Conservation (phyloP, 2,797 vertebrate species). For the Rhynchotus rufescens region DNA sequence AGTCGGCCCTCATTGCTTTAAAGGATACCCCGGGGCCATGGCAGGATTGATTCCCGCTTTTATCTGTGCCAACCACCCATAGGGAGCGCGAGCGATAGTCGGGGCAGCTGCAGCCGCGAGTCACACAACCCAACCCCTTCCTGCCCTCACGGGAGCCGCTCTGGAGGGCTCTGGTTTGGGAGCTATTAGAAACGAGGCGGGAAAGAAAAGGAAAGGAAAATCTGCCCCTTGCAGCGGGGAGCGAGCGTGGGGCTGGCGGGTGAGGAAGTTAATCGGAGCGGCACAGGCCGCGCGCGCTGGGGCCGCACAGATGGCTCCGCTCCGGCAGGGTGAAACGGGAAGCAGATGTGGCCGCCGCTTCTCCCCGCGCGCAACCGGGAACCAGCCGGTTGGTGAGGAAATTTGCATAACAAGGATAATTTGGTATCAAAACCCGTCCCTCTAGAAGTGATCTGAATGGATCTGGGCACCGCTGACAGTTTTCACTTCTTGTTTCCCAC, state of each 20-base stretch:
- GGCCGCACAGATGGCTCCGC: slow-evolving; percentile 87
- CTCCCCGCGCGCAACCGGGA: slow-evolving; percentile 89
- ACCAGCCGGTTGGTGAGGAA: slow-evolving; percentile 83
- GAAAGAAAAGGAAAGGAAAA: neutral
- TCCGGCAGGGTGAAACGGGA: slow-evolving; percentile 89
- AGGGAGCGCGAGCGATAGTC: neutral
- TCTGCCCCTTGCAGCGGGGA: slow-evolving; percentile 67
- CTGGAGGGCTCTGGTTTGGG: slow-evolving; percentile 59
- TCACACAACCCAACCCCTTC: slow-evolving; percentile 67
- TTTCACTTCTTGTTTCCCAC: slow-evolving; percentile 93
- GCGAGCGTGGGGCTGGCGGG: slow-evolving; percentile 40
- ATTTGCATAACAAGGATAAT: slow-evolving; percentile 98
- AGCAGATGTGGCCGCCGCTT: slow-evolving; percentile 90
- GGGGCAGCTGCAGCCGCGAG: slow-evolving; percentile 41
- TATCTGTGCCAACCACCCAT: slow-evolving; percentile 58
- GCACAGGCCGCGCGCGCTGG: slow-evolving; percentile 76
- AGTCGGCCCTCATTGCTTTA: neutral
- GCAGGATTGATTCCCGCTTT: slow-evolving; percentile 47
- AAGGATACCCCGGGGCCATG: neutral
- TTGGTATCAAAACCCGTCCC: slow-evolving; percentile 88
- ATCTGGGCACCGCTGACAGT: slow-evolving; percentile 84
- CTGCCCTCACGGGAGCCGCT: slow-evolving; percentile 60
- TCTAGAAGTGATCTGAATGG: slow-evolving; percentile 82
- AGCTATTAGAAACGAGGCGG: slow-evolving; percentile 41
- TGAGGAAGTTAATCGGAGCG: slow-evolving; percentile 81